Conservation (phyloP, 2,113 vertebrate species). For the Chaetops frenatus region DNA sequence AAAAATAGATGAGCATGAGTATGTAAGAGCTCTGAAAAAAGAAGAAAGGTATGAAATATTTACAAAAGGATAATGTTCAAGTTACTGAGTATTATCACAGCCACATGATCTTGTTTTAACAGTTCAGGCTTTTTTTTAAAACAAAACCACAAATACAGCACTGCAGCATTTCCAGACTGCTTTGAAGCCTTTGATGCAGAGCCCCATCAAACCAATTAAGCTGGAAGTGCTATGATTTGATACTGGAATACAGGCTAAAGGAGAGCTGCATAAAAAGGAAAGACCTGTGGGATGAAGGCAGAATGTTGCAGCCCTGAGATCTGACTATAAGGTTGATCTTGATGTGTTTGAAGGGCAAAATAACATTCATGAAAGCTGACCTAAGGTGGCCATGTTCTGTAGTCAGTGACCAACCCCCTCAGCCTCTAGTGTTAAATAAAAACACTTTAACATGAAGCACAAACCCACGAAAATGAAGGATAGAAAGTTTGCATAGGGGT, state of each 20-base stretch:
- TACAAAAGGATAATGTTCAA: not conserved
- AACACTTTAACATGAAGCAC: not conserved
- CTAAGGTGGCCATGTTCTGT: not conserved
- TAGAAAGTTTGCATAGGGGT: not conserved
- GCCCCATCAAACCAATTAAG: not conserved
- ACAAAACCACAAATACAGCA: not conserved
- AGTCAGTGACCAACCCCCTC: not conserved
- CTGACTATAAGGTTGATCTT: not conserved
- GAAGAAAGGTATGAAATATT: not conserved
- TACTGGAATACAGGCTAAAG: not conserved
- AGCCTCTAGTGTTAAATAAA: not conserved
- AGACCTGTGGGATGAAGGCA: not conserved
- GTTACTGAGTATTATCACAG: not conserved
- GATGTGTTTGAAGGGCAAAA: not conserved
- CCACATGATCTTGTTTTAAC: not conserved
- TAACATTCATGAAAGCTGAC: not conserved
- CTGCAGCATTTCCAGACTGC: not conserved
- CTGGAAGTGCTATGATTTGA: not conserved
- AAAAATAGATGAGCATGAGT: not conserved
- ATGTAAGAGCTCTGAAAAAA: not conserved
- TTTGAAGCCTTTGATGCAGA: not conserved
- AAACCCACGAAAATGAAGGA: not conserved
- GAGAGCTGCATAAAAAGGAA: not conserved
- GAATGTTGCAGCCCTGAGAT: not conserved
- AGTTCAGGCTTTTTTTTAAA: not conserved